These are phyloP conservation scores for Alectoris magna DNA, from an alignment of 2,797 vertebrate genomes.

Conservation along the genomic window DNA sequence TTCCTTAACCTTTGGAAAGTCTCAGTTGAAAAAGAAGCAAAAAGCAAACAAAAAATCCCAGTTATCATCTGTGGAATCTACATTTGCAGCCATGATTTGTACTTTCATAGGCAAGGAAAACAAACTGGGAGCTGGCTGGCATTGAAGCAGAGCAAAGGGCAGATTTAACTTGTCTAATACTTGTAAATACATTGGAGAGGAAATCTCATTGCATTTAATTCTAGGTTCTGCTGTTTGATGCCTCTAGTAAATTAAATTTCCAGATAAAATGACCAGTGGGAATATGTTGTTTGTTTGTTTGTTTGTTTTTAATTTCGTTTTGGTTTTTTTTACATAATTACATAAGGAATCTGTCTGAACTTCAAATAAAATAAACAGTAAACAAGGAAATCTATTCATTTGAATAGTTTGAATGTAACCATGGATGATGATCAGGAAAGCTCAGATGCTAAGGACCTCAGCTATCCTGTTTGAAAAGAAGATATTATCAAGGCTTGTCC, in stretches of 20 bases:
- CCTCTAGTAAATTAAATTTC: slow-evolving; percentile 36
- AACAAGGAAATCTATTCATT: slow-evolving; percentile 32
- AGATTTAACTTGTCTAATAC: slow-evolving; percentile 21
- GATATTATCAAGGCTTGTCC: background rate
- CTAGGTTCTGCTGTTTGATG: slow-evolving; percentile 34
- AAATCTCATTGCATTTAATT: slow-evolving; percentile 35
- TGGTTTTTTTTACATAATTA: background rate
- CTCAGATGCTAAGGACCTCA: background rate
- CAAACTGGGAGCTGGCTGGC: background rate
- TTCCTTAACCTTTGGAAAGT: background rate
- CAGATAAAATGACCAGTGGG: slow-evolving; percentile 27
- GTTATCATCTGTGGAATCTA: background rate
- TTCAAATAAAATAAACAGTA: slow-evolving; percentile 43
- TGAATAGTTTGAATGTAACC: slow-evolving; percentile 1
- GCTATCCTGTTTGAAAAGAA: background rate
- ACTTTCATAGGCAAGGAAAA: background rate
- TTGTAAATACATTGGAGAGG: slow-evolving; percentile 32
- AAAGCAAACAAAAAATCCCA: background rate
- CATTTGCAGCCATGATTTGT: background rate
- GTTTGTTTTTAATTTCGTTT: too few species aligned
- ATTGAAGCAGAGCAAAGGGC: background rate
- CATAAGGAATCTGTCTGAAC: background rate
- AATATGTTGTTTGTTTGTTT: background rate
- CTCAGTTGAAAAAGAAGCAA: background rate
- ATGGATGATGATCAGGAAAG: background rate